Percentiles rank a stretch among this genome's conserved stretches.
Conservation (phyloP, 2,113 vertebrate species). For the Cyprinodon brontotheroides region DNA sequence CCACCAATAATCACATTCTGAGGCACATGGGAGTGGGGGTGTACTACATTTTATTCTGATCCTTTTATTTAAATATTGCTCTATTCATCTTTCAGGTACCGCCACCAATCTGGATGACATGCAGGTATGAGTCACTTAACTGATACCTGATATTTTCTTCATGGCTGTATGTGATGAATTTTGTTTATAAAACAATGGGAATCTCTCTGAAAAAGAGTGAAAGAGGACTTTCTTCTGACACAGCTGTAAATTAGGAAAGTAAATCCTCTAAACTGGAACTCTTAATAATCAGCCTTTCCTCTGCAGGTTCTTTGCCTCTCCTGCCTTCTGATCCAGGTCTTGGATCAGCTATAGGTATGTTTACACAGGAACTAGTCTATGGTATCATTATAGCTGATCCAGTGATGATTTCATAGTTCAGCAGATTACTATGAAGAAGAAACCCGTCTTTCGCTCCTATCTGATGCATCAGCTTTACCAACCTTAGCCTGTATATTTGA, state of each 20-base stretch:
- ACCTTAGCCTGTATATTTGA: background rate
- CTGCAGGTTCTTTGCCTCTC: slow-evolving; percentile 24
- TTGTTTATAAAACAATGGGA: slow-evolving; percentile 83
- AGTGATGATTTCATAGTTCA: slow-evolving; percentile 67
- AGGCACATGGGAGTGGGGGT: slow-evolving; percentile 41
- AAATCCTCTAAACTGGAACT: fast-evolving
- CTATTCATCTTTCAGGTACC: background rate
- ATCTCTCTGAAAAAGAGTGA: slow-evolving; percentile 93
- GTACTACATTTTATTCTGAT: fast-evolving
- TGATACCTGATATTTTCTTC: fast-evolving
- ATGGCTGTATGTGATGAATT: slow-evolving; percentile 83
- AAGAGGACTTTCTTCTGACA: slow-evolving; percentile 81
- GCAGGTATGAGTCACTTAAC: background rate
- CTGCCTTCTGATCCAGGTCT: background rate
- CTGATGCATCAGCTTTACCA: slow-evolving; percentile 41
- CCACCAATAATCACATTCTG: slow-evolving; percentile 75
- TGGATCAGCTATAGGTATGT: background rate
- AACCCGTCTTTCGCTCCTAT: slow-evolving; percentile 79
- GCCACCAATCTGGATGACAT: fast-evolving
- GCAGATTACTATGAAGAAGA: slow-evolving; percentile 34
- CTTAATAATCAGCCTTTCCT: background rate
- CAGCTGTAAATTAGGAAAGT: slow-evolving; percentile 59
- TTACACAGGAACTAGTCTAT: no score
- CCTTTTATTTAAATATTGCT: fast-evolving
- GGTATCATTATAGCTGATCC: fast-evolving